phyloP scores from a whole-genome alignment of 2,113 vertebrate genomes.

The Neolamprologus variostigma region DNA sequence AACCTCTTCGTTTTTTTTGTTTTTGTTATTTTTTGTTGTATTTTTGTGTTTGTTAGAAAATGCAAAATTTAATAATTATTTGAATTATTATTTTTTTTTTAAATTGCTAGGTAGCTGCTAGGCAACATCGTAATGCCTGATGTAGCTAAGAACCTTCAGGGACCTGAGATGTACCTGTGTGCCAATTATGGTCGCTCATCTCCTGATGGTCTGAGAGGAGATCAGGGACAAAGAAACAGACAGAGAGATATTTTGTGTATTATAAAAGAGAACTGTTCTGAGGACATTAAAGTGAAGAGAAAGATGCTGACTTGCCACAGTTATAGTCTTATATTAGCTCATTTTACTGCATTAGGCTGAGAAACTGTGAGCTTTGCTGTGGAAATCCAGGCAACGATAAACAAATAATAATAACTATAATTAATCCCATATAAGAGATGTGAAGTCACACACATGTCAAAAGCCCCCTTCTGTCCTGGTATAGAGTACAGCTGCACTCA shows the following conservation, averaged over 20 bases:
- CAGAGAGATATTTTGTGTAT: accelerated
- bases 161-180: not conserved
- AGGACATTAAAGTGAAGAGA: not conserved
- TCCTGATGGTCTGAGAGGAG: not conserved
- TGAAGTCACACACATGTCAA: not conserved
- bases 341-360: not conserved
- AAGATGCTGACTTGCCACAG: not conserved
- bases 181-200: accelerated
- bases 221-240: accelerated
- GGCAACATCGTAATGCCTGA: not conserved
- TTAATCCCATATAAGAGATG: not conserved
- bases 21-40: not conserved
- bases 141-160: not conserved
- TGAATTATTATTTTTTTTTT: accelerated
- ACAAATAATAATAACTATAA: not conserved
- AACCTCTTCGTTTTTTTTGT: not conserved
- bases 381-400: not conserved
- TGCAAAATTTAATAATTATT: not conserved
- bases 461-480: not conserved
- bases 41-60: not conserved
- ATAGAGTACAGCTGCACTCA: not conserved
- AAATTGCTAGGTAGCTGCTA: too few relatives aligned
- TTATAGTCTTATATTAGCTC: not conserved
- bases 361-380: not conserved
- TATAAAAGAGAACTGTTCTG: not conserved